These are phyloP conservation scores for Porites cylindrica DNA, from an alignment of 92 coral and sea anemone species.

Conservation along the genomic window DNA sequence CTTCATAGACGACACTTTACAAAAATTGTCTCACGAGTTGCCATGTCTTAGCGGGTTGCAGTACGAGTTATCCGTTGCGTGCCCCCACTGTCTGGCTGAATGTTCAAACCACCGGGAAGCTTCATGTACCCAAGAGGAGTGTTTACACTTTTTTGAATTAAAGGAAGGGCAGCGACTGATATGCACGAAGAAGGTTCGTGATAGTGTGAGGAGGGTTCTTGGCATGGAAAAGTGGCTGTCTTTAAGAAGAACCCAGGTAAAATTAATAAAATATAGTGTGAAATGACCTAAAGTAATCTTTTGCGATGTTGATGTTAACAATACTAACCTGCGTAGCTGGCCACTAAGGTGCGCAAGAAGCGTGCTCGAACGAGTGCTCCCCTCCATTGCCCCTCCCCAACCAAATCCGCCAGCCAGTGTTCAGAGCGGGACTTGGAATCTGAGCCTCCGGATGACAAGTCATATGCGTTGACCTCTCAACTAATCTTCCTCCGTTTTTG, in stretches of 20 bases:
- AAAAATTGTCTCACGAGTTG: neutral
- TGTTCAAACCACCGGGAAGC: neutral
- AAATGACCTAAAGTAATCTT: too few relatives aligned
- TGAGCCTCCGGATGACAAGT: too few relatives aligned
- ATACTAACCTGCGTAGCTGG: too few relatives aligned
- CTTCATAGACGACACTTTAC: neutral
- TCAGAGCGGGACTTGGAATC: too few relatives aligned
- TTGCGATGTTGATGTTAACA: too few relatives aligned
- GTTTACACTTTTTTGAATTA: accelerated
- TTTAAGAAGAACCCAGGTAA: neutral
- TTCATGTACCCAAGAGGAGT: neutral
- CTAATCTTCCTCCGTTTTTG: too few relatives aligned
- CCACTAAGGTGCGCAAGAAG: too few relatives aligned
- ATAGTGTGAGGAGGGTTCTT: neutral
- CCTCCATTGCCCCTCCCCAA: too few relatives aligned
- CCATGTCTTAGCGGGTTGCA: neutral
- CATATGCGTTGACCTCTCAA: too few relatives aligned
- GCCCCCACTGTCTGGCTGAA: neutral
- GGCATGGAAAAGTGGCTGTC: neutral
- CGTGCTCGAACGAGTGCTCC: too few relatives aligned
- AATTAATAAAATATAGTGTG: too few relatives aligned
- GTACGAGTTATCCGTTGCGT: slow-evolving; percentile 3
- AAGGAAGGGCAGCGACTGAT: neutral
- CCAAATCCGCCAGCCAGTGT: too few relatives aligned
- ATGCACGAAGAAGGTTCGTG: neutral